A percentile compares a stretch with the other conserved stretches of the same genome.
Evolutionary conservation across 2,113 vertebrate genomes (phyloP).

Genomic region (Myotis davidii): DNA sequence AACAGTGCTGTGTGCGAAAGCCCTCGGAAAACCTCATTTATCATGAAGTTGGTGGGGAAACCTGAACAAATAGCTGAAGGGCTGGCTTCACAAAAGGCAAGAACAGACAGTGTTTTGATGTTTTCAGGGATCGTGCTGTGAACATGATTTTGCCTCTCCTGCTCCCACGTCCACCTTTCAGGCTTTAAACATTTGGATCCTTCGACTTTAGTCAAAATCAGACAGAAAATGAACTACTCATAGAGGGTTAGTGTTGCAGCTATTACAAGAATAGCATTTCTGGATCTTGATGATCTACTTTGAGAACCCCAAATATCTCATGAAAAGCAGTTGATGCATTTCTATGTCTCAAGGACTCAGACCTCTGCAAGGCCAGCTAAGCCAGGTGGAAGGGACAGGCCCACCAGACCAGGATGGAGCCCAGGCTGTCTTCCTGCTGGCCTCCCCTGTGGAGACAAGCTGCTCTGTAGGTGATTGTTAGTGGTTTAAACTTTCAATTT

Average conservation of each 20-base stretch:
- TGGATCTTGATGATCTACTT: slow-evolving; percentile 23
- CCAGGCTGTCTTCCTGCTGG: neutral
- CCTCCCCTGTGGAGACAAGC: neutral
- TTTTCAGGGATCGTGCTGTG: slow-evolving; percentile 60
- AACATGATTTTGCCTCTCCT: slow-evolving; percentile 47
- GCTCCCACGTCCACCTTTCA: neutral
- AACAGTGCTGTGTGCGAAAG: slow-evolving; percentile 69
- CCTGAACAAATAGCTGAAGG: slow-evolving; percentile 71
- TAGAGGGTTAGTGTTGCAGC: neutral
- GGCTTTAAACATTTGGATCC: slow-evolving; percentile 45
- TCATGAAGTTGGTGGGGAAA: slow-evolving; percentile 65
- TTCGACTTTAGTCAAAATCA: slow-evolving; percentile 46
- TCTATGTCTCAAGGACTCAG: neutral
- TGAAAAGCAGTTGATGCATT: slow-evolving; percentile 5
- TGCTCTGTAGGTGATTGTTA: neutral
- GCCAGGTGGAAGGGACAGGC: neutral
- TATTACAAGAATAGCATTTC: slow-evolving; percentile 57
- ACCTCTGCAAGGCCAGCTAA: neutral
- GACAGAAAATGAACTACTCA: neutral
- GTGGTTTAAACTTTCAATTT: neutral
- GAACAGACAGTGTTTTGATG: slow-evolving; percentile 63
- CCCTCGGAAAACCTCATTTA: slow-evolving; percentile 75
- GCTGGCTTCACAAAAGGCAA: slow-evolving; percentile 54
- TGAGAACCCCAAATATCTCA: neutral
- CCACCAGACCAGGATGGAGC: too few species aligned